A percentile compares a stretch with the other conserved stretches of the same genome.
Conservation (phyloP, 2,113 vertebrate species). For the Rhinoderma darwinii region DNA sequence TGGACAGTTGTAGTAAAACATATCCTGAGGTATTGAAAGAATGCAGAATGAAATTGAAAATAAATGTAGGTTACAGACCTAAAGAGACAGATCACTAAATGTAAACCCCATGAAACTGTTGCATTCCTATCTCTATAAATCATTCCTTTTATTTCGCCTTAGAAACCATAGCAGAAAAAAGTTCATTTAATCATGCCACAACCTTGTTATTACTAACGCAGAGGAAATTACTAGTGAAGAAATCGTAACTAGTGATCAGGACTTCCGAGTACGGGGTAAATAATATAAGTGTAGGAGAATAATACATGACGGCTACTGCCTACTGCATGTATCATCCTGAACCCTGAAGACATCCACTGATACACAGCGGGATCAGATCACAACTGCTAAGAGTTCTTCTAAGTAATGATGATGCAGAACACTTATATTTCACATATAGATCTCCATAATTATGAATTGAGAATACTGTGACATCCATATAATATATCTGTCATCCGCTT, state of each 20-base stretch:
- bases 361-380: background rate
- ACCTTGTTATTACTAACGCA: conserved; percentile 1
- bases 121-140: conserved; percentile 7
- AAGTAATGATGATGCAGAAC: no score
- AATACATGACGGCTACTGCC: background rate
- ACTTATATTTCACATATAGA: no score
- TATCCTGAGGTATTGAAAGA: conserved; percentile 15
- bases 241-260: background rate
- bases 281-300: background rate
- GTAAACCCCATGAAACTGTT: background rate
- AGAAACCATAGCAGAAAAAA: background rate
- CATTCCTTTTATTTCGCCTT: conserved; percentile 7
- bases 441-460: no score
- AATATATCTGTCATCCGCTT: no score
- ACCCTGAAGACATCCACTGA: background rate
- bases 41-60: conserved; percentile 23
- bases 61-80: conserved; percentile 25
- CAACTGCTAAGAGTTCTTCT: no score
- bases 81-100: conserved; percentile 26
- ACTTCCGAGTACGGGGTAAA: background rate
- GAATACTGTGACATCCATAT: no score
- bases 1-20: conserved; percentile 18
- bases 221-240: conserved; percentile 20
- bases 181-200: background rate
- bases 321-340: background rate